Base-by-base conservation (phyloP, 2,888 invertebrate genomes). In the Boloria selene region DNA sequence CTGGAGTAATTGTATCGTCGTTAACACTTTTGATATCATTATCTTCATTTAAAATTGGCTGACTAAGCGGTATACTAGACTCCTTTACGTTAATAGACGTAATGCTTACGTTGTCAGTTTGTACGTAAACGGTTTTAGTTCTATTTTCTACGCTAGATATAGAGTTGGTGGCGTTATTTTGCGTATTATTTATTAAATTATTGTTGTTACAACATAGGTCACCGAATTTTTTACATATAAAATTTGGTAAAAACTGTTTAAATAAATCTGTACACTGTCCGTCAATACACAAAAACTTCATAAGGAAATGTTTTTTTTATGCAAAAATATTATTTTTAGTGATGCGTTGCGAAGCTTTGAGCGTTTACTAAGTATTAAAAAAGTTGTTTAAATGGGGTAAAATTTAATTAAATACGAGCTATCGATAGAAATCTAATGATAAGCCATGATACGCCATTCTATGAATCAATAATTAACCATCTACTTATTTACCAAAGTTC, bases 391-490 rank as follows among this genome's bases (percentile, higher is more conserved):
- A 22, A 22, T 22, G 31, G 22, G 14, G 16, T 26, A 49, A 5
- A 13, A 50, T 56, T 62, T 50, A 63, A 63, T 63, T 56, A 55
- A 63, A 38, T 55, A 22, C 0, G 50, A 42, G 44, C 50, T 56
- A 63, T 63, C 63, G 56, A 2, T 7, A 38, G 31, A 38, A 10
- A 38, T 7, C 31, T 10, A 7, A 38, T 38, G 31, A 38, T 38
- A 38, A 38, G 2, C 31, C 7, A 38, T 38, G 10, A 38, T 38
- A 38, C 31, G 31, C 10, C 7, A 31, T 31, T 31, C 7, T 38
- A 38, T 38, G 31, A 38, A 10, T 38, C 10, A 10, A 38, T 38
- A 31, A 38, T 38, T 3, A 10, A 7, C 6, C 3, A 38, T 7
- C 31, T 2, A 7, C 31, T 38, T 38, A 38, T 38, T 38, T 7